These are phyloP conservation scores for Ctenosaura bakeri DNA, from an alignment of 2,797 vertebrate species.

Conservation along the genomic window DNA sequence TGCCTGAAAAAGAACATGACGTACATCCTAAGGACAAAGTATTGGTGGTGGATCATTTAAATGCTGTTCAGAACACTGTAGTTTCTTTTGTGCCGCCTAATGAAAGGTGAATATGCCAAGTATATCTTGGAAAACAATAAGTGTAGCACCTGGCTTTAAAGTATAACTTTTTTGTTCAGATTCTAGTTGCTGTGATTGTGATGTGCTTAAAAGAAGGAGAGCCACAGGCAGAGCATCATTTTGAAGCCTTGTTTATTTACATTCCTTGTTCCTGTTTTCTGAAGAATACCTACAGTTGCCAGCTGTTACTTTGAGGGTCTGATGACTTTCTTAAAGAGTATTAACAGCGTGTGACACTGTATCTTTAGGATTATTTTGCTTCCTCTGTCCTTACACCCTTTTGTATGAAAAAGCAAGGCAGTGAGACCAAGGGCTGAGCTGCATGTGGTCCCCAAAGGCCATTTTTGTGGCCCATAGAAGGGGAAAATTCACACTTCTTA, in stretches of 20 bases:
- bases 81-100: conserved; percentile 30
- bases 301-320: neutral
- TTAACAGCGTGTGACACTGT: neutral
- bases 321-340: neutral
- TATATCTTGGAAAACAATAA: neutral
- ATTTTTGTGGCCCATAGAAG: too few relatives aligned
- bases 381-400: neutral
- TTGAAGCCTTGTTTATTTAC: neutral
- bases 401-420: neutral
- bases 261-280: neutral
- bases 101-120: conserved; percentile 71
- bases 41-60: conserved; percentile 73
- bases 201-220: too few relatives aligned
- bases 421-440: too few relatives aligned
- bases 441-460: too few relatives aligned
- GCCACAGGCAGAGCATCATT: neutral
- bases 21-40: conserved; percentile 73
- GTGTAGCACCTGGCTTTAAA: neutral
- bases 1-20: conserved; percentile 75
- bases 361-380: neutral
- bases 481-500: too few relatives aligned
- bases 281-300: neutral
- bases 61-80: conserved; percentile 63
- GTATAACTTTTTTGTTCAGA: neutral
- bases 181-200: neutral